Conservation (phyloP, 2,888 invertebrate species). For the Epistrophella euchroma region DNA sequence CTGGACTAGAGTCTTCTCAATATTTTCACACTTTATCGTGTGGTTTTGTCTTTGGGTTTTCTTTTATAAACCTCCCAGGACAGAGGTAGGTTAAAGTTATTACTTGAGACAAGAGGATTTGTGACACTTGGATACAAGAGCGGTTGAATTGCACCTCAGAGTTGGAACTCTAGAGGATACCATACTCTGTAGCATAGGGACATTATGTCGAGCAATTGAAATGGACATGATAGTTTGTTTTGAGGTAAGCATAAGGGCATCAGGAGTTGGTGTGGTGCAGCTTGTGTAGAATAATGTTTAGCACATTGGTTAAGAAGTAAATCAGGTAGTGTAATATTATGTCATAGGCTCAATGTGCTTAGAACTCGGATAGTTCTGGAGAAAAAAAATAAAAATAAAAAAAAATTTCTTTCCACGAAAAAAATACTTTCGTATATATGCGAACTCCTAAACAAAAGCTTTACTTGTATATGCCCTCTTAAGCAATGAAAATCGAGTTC, state of each 20-base stretch:
- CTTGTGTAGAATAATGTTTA: neutral
- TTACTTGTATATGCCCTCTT: too few species aligned
- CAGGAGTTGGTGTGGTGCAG: too few species aligned
- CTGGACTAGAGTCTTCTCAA: constrained; percentile 59
- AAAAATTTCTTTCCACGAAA: too few species aligned
- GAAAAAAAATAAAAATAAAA: neutral
- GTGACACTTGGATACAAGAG: constrained; percentile 68
- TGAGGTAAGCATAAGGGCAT: constrained; percentile 1
- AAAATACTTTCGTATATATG: too few species aligned
- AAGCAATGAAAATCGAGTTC: too few species aligned
- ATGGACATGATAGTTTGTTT: constrained; percentile 63
- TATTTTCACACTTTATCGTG: constrained; percentile 75
- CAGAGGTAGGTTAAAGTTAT: constrained; percentile 70
- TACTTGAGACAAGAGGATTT: constrained; percentile 69
- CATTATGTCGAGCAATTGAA: constrained; percentile 74
- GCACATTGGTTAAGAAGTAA: constrained; percentile 4
- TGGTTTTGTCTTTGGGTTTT: constrained; percentile 40
- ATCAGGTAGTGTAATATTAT: neutral
- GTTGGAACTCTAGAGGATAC: constrained; percentile 47
- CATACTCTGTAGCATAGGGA: constrained; percentile 30
- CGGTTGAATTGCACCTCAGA: constrained; percentile 41
- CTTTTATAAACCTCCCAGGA: neutral
- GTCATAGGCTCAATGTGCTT: neutral
- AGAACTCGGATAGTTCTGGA: neutral
- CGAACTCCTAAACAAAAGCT: too few species aligned